Conservation (phyloP, 2,113 vertebrate genomes). For the Podiceps cristatus region DNA sequence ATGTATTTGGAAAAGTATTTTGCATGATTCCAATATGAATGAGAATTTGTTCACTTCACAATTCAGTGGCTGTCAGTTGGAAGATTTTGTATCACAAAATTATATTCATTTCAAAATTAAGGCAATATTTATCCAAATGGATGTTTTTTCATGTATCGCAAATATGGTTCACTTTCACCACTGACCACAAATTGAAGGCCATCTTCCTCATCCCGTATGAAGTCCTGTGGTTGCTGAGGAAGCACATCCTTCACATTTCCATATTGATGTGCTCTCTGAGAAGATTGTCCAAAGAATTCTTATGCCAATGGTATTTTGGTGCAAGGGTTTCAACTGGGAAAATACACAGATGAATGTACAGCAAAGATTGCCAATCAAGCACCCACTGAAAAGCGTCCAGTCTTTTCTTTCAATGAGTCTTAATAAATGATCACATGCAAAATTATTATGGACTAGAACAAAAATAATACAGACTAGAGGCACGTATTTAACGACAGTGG, state of each 20-base stretch:
- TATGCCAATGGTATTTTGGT: background rate
- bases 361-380: background rate
- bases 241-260: background rate
- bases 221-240: background rate
- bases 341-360: background rate
- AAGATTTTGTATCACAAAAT: background rate
- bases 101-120: background rate
- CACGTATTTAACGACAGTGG: background rate
- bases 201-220: background rate
- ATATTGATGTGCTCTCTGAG: background rate
- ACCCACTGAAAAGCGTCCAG: background rate
- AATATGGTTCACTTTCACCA: background rate
- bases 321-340: background rate
- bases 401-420: background rate
- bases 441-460: background rate
- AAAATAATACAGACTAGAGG: background rate
- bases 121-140: background rate
- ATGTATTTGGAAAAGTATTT: background rate
- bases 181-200: background rate
- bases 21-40: accelerated
- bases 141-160: background rate
- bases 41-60: background rate
- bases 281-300: background rate
- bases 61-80: background rate
- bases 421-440: background rate